phyloP scores from a whole-genome alignment of 2,888 invertebrate genomes.

The Acrocyrtus sp. region DNA sequence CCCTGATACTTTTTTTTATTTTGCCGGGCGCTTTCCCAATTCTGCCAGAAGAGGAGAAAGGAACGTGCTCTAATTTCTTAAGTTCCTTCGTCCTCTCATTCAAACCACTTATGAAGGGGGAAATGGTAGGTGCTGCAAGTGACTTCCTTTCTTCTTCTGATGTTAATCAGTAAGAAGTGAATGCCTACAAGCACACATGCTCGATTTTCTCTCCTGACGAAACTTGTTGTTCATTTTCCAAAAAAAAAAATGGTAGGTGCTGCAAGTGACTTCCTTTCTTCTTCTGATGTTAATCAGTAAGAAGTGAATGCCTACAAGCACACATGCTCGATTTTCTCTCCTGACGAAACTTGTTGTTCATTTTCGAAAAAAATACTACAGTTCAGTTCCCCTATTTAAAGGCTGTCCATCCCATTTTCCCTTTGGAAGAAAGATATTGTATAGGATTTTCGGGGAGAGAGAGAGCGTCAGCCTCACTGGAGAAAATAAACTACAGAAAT shows the following conservation, averaged over 20 bases:
- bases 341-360: no score
- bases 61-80: constrained; percentile 19
- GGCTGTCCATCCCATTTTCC: background rate
- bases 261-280: background rate
- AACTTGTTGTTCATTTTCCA: no score
- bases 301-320: constrained; percentile 10
- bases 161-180: constrained; percentile 29
- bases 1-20: background rate
- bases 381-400: no score
- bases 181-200: constrained; percentile 7
- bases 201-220: no score
- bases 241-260: background rate
- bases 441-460: no score
- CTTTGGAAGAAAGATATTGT: no score
- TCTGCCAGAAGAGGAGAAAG: background rate
- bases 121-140: background rate
- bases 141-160: background rate
- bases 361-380: background rate
- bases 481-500: constrained; percentile 7
- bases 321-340: no score
- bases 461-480: no score
- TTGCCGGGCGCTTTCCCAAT: background rate
- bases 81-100: no score
- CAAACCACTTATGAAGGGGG: background rate
- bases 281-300: constrained; percentile 25